These are phyloP conservation scores for Polyergus mexicanus DNA, from an alignment of 1,140 invertebrate species.

Conservation along the genomic window DNA sequence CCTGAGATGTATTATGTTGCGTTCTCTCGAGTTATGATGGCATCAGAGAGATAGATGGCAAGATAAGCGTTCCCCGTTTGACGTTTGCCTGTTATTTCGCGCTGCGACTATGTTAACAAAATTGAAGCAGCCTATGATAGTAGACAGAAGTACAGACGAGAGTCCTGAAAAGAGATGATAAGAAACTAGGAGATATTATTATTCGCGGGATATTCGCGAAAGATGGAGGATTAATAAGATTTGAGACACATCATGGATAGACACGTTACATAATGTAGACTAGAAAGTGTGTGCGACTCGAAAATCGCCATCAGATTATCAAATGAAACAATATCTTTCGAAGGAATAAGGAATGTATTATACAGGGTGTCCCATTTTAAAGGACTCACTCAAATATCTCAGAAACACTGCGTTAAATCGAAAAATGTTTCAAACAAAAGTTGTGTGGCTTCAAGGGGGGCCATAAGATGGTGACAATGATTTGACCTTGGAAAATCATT, in stretches of 20 bases:
- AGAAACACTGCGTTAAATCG: no score
- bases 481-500: no score
- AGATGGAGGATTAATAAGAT: conserved; percentile 12
- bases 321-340: not conserved
- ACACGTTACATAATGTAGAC: not conserved
- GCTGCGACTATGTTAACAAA: not conserved
- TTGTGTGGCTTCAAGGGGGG: no score
- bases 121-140: not conserved
- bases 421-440: no score
- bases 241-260: not conserved
- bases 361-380: no score
- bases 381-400: no score
- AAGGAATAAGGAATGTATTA: not conserved
- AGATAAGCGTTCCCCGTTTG: conserved; percentile 6
- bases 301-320: conserved; percentile 29
- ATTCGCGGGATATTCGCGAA: not conserved
- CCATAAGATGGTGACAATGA: no score
- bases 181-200: not conserved
- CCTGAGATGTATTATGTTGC: conserved; percentile 24
- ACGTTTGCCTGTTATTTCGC: not conserved
- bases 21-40: conserved; percentile 24
- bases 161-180: not conserved
- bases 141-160: not conserved
- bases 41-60: not conserved
- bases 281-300: not conserved